A percentile compares a stretch with the other conserved stretches of the same genome.
Conservation (phyloP, 2,113 vertebrate species). For the Pardalotus punctatus region DNA sequence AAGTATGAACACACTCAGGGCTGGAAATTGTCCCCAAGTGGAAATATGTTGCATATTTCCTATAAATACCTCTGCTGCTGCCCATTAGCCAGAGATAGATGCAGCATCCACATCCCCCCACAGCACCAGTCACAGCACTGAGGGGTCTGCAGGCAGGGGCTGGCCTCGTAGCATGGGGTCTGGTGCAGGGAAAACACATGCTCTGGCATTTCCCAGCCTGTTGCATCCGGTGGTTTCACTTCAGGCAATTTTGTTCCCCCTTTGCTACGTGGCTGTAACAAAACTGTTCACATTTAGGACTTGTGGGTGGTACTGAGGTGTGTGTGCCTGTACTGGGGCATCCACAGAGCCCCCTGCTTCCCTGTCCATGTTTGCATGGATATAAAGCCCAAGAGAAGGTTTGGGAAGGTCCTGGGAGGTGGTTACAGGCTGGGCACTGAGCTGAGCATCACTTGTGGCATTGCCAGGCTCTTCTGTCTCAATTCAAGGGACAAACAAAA, state of each 20-base stretch:
- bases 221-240: background rate
- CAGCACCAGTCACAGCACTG: background rate
- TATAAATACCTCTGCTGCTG: background rate
- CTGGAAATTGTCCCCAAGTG: background rate
- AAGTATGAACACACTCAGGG: background rate
- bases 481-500: background rate
- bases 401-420: background rate
- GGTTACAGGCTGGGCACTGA: background rate
- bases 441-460: fast-evolving
- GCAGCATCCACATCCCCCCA: background rate
- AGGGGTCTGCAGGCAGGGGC: background rate
- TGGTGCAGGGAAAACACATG: fast-evolving
- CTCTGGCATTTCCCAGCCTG: background rate
- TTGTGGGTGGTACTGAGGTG: background rate
- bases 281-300: background rate
- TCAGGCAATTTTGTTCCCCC: background rate
- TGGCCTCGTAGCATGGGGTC: background rate
- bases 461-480: background rate
- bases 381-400: background rate
- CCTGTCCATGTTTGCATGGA: fast-evolving
- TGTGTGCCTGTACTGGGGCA: background rate
- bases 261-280: fast-evolving
- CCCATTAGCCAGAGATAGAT: background rate
- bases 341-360: background rate
- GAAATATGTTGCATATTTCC: background rate